A percentile compares a stretch with the other conserved stretches of the same genome.
These are phyloP conservation scores for Ctenodactylus gundi DNA, from an alignment of 2,113 vertebrate species.

Conservation along the genomic window DNA sequence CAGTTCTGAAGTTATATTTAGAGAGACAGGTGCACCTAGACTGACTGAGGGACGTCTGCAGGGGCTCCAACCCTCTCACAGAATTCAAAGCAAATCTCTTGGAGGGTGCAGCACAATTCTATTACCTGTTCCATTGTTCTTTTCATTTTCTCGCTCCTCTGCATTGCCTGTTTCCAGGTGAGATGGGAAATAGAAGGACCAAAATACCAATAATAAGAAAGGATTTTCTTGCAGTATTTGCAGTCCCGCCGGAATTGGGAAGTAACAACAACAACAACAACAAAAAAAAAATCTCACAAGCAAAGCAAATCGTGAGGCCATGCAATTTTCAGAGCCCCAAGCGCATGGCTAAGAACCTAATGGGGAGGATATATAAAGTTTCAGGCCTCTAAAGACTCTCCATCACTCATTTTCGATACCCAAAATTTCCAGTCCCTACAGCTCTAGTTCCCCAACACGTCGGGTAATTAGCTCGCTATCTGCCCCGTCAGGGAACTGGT, in stretches of 20 bases:
- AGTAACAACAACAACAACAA: too few relatives aligned
- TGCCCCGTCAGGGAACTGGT: constrained; percentile 44
- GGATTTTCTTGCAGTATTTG: constrained; percentile 65
- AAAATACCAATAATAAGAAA: constrained; percentile 71
- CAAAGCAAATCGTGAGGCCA: constrained; percentile 67
- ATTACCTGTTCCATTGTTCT: constrained; percentile 73
- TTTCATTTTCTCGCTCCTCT: constrained; percentile 63
- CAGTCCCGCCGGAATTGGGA: constrained; percentile 64
- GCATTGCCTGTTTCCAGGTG: constrained; percentile 61
- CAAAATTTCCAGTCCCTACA: constrained; percentile 23
- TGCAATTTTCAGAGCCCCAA: constrained; percentile 55
- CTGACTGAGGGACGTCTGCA: constrained; percentile 55
- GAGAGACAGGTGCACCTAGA: constrained; percentile 16
- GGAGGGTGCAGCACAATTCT: constrained; percentile 69
- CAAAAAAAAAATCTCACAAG: constrained; percentile 70
- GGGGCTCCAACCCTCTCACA: constrained; percentile 48
- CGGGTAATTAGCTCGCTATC: constrained; percentile 66
- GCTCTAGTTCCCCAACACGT: constrained; percentile 44
- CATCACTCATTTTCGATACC: constrained; percentile 64
- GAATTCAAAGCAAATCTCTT: constrained; percentile 62
- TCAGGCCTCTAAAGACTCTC: constrained; percentile 33
- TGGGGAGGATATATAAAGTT: constrained; percentile 54
- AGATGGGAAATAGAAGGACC: constrained; percentile 64
- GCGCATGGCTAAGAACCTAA: constrained; percentile 50
- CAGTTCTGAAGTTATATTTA: constrained; percentile 13